These are phyloP conservation scores for Pyrrhosoma nymphula DNA, from an alignment of 2,888 invertebrate genomes.

Conservation along the genomic window DNA sequence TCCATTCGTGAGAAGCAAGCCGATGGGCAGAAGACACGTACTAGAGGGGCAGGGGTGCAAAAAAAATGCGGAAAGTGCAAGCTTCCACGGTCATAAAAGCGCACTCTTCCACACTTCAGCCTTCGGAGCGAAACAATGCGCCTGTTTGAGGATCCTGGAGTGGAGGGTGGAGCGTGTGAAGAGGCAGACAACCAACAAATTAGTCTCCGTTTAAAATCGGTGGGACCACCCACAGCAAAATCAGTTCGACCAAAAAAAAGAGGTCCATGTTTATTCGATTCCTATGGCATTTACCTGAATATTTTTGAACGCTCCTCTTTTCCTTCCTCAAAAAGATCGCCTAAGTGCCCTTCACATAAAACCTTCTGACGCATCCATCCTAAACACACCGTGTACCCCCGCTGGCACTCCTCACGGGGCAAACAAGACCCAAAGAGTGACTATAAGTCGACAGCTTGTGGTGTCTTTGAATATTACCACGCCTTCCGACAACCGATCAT, in stretches of 20 bases:
- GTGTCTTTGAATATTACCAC: background rate
- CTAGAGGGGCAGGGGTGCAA: no score
- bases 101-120: background rate
- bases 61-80: background rate
- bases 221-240: conserved; percentile 8
- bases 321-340: background rate
- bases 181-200: background rate
- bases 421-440: conserved; percentile 29
- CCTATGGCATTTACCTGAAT: background rate
- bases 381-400: background rate
- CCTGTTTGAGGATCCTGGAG: no score
- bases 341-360: background rate
- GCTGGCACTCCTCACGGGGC: background rate
- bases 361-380: conserved; percentile 1
- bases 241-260: background rate
- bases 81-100: background rate
- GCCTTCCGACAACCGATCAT: background rate
- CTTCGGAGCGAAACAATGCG: background rate
- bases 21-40: no score
- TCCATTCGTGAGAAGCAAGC: no score
- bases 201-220: background rate
- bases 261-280: background rate
- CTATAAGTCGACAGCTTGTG: background rate
- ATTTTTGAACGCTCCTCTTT: background rate
- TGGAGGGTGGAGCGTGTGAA: background rate